These are phyloP conservation scores for Vireo griseus DNA, from an alignment of 2,797 vertebrate species.

Conservation along the genomic window DNA sequence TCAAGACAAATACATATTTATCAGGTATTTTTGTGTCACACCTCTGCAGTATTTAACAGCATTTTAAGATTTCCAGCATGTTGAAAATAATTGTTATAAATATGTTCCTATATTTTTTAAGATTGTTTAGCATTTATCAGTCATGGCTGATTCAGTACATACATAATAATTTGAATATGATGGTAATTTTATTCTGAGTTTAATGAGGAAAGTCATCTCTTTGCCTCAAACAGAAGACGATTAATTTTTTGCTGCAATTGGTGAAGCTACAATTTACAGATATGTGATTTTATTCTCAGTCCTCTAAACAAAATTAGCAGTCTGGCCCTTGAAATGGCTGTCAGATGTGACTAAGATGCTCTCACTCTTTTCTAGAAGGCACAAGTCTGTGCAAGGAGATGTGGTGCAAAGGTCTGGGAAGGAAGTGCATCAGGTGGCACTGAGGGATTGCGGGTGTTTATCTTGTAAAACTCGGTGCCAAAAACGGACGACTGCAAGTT, in stretches of 20 bases:
- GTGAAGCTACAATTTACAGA: not conserved
- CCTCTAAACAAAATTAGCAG: not conserved
- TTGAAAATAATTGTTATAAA: not conserved
- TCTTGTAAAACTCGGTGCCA: not conserved
- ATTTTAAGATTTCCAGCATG: not conserved
- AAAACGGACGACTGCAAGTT: not conserved
- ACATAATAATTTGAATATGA: not conserved
- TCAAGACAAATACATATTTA: not conserved
- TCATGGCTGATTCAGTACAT: not conserved
- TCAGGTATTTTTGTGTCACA: not conserved
- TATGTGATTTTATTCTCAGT: not conserved
- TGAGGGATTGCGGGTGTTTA: not conserved
- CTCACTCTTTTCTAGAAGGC: not conserved
- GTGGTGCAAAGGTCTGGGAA: not conserved
- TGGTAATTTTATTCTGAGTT: not conserved
- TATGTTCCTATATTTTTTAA: not conserved
- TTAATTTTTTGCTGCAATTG: not conserved
- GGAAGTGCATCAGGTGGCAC: not conserved
- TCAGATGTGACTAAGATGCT: not conserved
- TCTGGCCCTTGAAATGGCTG: not conserved
- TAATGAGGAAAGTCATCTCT: not conserved
- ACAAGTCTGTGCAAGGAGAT: not conserved
- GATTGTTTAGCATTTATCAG: not conserved
- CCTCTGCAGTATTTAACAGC: not conserved
- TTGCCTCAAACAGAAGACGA: not conserved